Conservation (phyloP, 2,797 vertebrate species). For the Neosilurus hyrtlii region DNA sequence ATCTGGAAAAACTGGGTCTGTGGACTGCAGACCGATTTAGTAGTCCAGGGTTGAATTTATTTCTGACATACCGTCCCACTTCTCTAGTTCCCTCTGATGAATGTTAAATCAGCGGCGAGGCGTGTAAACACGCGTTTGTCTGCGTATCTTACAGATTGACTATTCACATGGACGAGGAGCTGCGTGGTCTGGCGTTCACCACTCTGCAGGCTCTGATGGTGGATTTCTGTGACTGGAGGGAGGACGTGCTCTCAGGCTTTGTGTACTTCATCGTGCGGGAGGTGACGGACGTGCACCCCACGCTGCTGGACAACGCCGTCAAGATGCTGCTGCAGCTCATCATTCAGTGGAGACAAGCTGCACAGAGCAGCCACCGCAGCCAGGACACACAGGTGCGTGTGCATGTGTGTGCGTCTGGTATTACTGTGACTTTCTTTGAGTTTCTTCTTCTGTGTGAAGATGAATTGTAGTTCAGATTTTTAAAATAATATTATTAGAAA, state of each 20-base stretch:
- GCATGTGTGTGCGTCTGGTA: neutral
- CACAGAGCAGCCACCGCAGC: conserved; percentile 87
- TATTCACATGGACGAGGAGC: conserved; percentile 98
- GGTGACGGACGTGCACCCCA: conserved; percentile 94
- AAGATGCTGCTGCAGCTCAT: conserved; percentile 98
- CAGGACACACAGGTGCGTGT: conserved; percentile 80
- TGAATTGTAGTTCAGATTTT: no score
- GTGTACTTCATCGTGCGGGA: conserved; percentile 96
- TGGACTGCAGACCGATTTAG: neutral
- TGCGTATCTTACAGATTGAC: conserved; percentile 77
- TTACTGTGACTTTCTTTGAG: neutral
- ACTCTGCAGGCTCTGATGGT: conserved; percentile 97
- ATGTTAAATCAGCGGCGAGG: neutral
- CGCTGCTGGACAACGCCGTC: conserved; percentile 93
- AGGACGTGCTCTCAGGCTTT: conserved; percentile 96
- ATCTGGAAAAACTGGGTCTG: neutral
- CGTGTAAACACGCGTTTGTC: neutral
- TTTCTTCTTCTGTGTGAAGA: neutral
- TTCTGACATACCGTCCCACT: no score
- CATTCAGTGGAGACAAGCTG: conserved; percentile 94
- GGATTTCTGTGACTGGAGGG: conserved; percentile 97
- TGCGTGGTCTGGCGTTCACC: conserved; percentile 94
- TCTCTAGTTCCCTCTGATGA: neutral
- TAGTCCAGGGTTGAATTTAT: neutral
- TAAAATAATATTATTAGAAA: no score